Evolutionary conservation across 2,797 vertebrate genomes (phyloP).

Genomic region (Liparis tanakae): DNA sequence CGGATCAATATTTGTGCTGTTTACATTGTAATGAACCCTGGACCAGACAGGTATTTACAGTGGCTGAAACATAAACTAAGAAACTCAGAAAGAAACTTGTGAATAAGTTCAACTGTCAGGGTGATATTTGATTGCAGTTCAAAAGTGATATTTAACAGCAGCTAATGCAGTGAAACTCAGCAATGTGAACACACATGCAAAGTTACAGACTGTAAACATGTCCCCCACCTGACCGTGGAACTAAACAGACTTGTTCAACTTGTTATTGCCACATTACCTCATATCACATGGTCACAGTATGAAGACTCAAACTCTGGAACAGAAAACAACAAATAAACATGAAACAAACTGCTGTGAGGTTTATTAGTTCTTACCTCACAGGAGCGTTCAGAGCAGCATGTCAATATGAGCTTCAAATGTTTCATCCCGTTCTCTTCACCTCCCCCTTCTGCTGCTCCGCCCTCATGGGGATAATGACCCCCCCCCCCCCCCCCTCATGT

Average conservation of each 20-base stretch:
- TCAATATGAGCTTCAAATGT: slow-evolving; percentile 66
- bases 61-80: neutral
- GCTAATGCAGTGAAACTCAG: neutral
- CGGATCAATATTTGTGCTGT: slow-evolving; percentile 60
- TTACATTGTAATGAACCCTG: slow-evolving; percentile 64
- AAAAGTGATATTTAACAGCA: neutral
- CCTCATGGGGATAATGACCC: slow-evolving; percentile 62
- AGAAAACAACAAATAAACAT: neutral
- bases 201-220: neutral
- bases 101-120: neutral
- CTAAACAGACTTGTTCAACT: slow-evolving; percentile 15
- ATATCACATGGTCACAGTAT: neutral
- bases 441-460: slow-evolving; percentile 68
- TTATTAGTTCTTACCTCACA: slow-evolving; percentile 66
- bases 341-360: neutral
- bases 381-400: slow-evolving; percentile 62
- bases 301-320: neutral
- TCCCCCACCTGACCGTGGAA: slow-evolving; percentile 5
- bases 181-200: neutral
- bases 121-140: neutral
- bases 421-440: slow-evolving; percentile 57
- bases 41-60: slow-evolving; percentile 33
- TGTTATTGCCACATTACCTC: neutral
- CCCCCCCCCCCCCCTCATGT: slow-evolving; percentile 3
- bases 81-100: slow-evolving; percentile 11